Evolutionary conservation across 2,113 vertebrate genomes (phyloP).

Genomic region (Saguinus midas): DNA sequence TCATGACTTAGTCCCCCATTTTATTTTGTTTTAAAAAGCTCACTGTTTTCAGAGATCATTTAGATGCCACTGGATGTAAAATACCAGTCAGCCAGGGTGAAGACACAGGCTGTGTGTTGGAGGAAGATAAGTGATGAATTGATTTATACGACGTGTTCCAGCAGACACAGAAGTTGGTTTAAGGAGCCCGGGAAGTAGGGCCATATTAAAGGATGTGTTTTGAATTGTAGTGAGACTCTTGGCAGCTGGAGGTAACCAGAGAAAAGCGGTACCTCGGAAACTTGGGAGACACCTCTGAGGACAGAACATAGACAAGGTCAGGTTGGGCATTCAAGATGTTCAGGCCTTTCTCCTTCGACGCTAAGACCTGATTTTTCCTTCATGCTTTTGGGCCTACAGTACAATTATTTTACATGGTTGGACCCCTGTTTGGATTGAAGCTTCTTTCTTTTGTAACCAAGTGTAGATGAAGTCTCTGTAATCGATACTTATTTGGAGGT

Average conservation of each 20-base stretch:
- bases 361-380: neutral
- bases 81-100: neutral
- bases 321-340: neutral
- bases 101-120: neutral
- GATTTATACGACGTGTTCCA: neutral
- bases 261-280: neutral
- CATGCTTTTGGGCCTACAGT: neutral
- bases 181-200: neutral
- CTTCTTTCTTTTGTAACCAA: neutral
- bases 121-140: neutral
- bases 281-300: neutral
- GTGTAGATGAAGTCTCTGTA: neutral
- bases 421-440: neutral
- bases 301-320: neutral
- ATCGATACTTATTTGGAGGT: neutral
- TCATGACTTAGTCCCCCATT: neutral
- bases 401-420: neutral
- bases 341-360: neutral
- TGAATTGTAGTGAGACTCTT: conserved; percentile 6
- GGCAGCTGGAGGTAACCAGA: conserved; percentile 2
- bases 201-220: neutral
- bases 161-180: neutral
- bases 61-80: neutral
- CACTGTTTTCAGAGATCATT: neutral
- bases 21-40: neutral